Evolutionary conservation across 1,140 invertebrate species (phyloP), one percentile per base, ranked within the genome.

Genomic region (Aphelinus certus): DNA sequence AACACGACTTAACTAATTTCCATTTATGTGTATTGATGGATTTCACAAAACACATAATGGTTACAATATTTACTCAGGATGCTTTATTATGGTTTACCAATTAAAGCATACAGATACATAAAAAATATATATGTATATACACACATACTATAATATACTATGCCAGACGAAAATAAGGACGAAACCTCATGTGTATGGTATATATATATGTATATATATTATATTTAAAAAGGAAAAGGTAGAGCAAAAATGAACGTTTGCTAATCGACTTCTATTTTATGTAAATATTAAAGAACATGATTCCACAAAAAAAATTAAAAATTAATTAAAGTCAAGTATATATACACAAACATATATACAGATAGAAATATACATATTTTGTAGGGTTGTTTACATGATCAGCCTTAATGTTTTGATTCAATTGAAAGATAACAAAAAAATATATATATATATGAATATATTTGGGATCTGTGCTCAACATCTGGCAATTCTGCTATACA

Each of bases 61-160:
- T 87, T 84, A 87, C 85, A 86, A 87, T 88, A 88, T 88, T 86
- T 87, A 87, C 87, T 87, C 85, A 88, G 86, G 85, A 87, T 87
- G 85, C 83, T 87, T 88, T 83, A 86, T 86, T 86, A 87, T 83
- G 84, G 82, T 88, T 82, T 84, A 82, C 79, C 81, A 81, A 81
- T 83, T 77, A 78, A 83, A 65, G 68, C 58, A 71, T 71, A 65
- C 47, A 71, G 57, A 71, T 75, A 26, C 56, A 66, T 66, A 42
- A 73, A 77, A 76, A 71, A 82, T 79, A 81, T 78, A 79, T 78
- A 78, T 78, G 77, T 78, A 81, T 81, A 77, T 78, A 80, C 79
- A 79, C 77, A 82, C 84, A 81, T 84, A 80, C 84, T 82, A 81
- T 79, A 78, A 82, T 83, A 81, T 83, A 81, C 84, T 81, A 84